Base-by-base conservation (phyloP, 2,797 vertebrate species). In the Sebastes oblongus region DNA sequence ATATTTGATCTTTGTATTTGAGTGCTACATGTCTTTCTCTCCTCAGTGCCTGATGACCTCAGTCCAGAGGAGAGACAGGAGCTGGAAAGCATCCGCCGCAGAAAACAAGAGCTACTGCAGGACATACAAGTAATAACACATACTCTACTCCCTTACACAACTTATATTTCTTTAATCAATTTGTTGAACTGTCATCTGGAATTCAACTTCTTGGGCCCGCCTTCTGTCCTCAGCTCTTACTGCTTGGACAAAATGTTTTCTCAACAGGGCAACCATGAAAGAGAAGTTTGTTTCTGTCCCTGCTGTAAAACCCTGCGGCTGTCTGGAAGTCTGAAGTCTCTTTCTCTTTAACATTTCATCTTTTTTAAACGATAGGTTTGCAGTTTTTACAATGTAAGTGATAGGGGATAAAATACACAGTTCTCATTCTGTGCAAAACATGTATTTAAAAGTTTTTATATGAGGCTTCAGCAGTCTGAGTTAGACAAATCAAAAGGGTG, bases 21-120 rank as follows among this genome's bases (percentile, higher is more conserved):
- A 77, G 29, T 54, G 68, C 14, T 76, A 34, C 12, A 1, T 86
- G 32, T 77, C 2, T 30, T 39, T 83, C 50, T 85, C 24, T 82
- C 27, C 64, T 22, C 85, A 98, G 98, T 98, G 86, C 97, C 98
- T 78, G 96, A 96, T 85, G 98, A 99, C 94, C 96, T 99, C 91
- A 98, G 97, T 59, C 96, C 97, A 3, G 98, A 98, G 89, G 98
- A 99, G 94, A 96, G 96, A 83, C 96, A 97, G 94, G 98, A 99
- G 82, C 94, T 99, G 93, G 97, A 98, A 92, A 97, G 96, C 93
- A 99, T 99, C 84, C 96, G 97, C 30, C 96, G 97, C 62, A 95
- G 98, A 73, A 99, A 99, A 95, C 96, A 97, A 92, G 98, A 98
- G 90, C 96, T 99, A 77, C 96, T 98, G 90, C 97, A 97, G 22